These are phyloP conservation scores for Bos taurus DNA, from an alignment of 2,113 vertebrate genomes.

Conservation along the genomic window ARS-UCD2.0 NC_037333.1:96596501-96597000, in stretches of 20 bases:
- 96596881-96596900: neutral
- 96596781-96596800: neutral
- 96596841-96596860: neutral
- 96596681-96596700: neutral
- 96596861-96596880: neutral
- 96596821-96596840: neutral
- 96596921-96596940: neutral
- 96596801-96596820: neutral
- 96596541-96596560: neutral
- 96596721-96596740: neutral
- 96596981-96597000: neutral
- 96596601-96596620: neutral
- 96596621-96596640: neutral
- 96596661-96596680: neutral
- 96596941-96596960: neutral
- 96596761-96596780: neutral
- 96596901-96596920: neutral
- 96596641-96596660: neutral
- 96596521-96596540: neutral
- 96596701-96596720: neutral
- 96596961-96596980: neutral
- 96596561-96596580: neutral
- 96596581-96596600: neutral
- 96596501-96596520: neutral
- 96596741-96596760: neutral